phyloP scores from a whole-genome alignment of 2,888 invertebrate species.

The Osmoderma eremita region DNA sequence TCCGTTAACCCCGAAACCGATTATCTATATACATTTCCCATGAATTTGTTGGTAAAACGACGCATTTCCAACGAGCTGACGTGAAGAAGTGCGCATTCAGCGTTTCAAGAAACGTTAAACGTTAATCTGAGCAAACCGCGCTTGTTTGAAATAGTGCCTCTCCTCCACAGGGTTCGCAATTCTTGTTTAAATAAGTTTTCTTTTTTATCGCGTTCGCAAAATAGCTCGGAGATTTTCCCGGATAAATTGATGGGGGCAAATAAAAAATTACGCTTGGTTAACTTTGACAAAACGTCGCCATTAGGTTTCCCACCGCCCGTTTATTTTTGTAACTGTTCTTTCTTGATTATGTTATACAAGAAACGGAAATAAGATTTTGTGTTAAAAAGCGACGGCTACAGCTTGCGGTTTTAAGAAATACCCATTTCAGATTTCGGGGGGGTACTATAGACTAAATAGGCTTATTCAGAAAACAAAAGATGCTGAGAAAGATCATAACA shows the following conservation, averaged over 20 bases:
- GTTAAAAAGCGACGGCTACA: too few species aligned
- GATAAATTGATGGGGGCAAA: slow-evolving; percentile 20
- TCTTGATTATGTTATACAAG: too few species aligned
- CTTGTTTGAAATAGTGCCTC: slow-evolving; percentile 11
- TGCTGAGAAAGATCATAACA: too few species aligned
- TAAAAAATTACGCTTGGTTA: slow-evolving; percentile 18
- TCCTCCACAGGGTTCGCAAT: slow-evolving; percentile 1
- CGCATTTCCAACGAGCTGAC: slow-evolving; percentile 5
- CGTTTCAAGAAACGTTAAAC: slow-evolving; percentile 31
- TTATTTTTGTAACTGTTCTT: too few species aligned
- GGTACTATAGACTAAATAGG: too few species aligned
- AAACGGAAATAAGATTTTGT: too few species aligned
- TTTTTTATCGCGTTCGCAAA: slow-evolving; percentile 15
- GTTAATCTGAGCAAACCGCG: slow-evolving; percentile 22
- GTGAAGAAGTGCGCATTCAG: slow-evolving; percentile 21
- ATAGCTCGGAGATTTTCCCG: slow-evolving; percentile 5
- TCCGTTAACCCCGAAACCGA: too few species aligned
- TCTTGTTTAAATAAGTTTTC: slow-evolving; percentile 29
- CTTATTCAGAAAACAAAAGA: too few species aligned
- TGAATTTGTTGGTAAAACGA: slow-evolving; percentile 6
- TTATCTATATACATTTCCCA: not conserved
- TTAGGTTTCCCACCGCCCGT: not conserved
- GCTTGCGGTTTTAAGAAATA: too few species aligned
- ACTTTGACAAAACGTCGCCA: slow-evolving; percentile 19
- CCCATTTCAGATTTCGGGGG: too few species aligned